Evolutionary conservation across 2,113 vertebrate species (phyloP), one percentile per base, ranked within the genome.

Genomic region (Vidua chalybeata): DNA sequence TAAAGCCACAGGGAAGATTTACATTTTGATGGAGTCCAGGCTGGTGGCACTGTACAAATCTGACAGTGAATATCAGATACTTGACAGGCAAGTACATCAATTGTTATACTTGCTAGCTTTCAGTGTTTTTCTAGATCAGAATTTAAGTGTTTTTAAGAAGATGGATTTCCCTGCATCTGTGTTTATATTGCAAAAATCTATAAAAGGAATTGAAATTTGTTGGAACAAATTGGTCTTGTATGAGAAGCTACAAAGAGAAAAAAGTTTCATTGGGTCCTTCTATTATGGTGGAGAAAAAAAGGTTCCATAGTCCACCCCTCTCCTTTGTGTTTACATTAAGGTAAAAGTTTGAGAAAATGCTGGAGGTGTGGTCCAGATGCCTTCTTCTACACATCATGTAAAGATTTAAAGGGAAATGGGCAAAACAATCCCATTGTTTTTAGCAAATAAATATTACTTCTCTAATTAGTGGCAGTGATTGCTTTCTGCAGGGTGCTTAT

Each of bases 21-120:
- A 99, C 95, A 98, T 99, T 90, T 98, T 99, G 98, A 99, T 99
- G 99, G 99, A 99, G 98, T 98, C 99, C 93, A 98, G 99, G 78
- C 98, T 99, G 73, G 93, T 97, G 46, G 98, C 98, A n/a, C 98
- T 99, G 59, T 99, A 99, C 95, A 99, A 99, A 93, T 96, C 98
- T 7, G 99, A 99, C 93, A 97, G 89, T n/a, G 99, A 99, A 87
- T 99, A 99, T 96, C 98, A 98, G 37, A 78, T 99, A 83, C 97
- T 99, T 85, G 99, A 99, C 91, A 99, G 98, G 99, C 99, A 97
- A 98, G 97, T 98, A 82, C 67, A 87, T 45, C 37, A 43, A 78
- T 68, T 24, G 33, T 23, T 76, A 41, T 8, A 48, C 37, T 76
- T 89, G 27, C 51, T 90, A 62, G 33, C 31, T 90, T 68, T 1